Percentiles rank a stretch among this genome's conserved stretches.
phyloP scores from a whole-genome alignment of 2,797 vertebrate species.

The Synanceia verrucosa region DNA sequence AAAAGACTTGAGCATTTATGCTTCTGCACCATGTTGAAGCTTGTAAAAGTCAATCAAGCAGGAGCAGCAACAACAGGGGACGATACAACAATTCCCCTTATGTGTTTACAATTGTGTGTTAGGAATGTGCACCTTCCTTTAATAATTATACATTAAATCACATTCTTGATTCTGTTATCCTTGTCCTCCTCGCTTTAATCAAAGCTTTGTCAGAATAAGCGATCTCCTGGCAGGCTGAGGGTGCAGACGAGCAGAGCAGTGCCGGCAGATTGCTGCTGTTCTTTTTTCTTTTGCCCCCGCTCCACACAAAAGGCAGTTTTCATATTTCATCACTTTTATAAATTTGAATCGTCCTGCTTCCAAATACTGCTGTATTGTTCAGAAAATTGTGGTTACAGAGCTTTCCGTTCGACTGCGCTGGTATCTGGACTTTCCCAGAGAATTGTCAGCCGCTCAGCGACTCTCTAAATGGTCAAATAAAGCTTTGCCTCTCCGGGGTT shows the following conservation, averaged over 20 bases:
- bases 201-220: constrained; percentile 55
- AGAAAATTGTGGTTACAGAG: constrained; percentile 46
- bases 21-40: constrained; percentile 16
- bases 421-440: constrained; percentile 54
- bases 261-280: constrained; percentile 25
- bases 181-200: constrained; percentile 41
- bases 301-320: constrained; percentile 68
- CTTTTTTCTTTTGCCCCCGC: constrained; percentile 22
- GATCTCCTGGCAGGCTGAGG: constrained; percentile 23
- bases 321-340: constrained; percentile 58
- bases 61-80: constrained; percentile 35
- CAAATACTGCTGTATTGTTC: constrained; percentile 57
- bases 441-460: constrained; percentile 68
- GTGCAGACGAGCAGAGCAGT: constrained; percentile 25
- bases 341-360: constrained; percentile 66
- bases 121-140: constrained; percentile 56
- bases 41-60: constrained; percentile 50
- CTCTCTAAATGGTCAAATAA: constrained; percentile 60
- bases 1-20: constrained; percentile 38
- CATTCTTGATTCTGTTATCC: constrained; percentile 51
- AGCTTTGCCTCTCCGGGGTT: constrained; percentile 49
- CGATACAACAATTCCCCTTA: too few species aligned
- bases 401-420: constrained; percentile 56
- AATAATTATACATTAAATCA: constrained; percentile 55
- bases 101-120: too few species aligned